Base-by-base conservation (phyloP, 2,888 invertebrate species). In the Trichacis sp. region DNA sequence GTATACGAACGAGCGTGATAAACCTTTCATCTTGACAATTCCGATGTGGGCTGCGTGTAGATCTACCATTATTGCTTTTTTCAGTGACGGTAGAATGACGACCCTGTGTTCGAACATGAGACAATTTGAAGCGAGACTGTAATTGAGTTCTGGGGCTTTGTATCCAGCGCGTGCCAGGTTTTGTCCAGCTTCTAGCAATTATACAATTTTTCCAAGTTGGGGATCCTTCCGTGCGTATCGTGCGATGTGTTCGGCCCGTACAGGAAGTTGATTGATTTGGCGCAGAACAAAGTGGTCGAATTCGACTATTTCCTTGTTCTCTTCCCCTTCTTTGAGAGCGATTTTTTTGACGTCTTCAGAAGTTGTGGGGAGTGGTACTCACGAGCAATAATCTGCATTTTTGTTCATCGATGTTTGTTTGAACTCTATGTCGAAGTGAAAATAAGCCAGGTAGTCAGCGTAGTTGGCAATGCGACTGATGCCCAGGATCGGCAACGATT, bases 391-490 rank as follows among this genome's bases (percentile, higher is more conserved):
- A 15, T 64, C 51, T 5, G 55, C 55, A 38, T 64, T 58, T 1
- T 53, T 49, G 14, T 58, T 58, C 3, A 20, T 46, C 19, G 52
- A 52, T 5, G 62, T 47, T 5, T 40, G 20, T 14, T 51, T 55
- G 11, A 55, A 54, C 1, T 30, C 14, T 2, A 63, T 47, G n/a
- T 58, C 54, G n/a, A 20, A 57, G 14, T 64, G 19, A 14, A 59
- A 64, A 18, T 54, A 47, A 14, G 54, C 38, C 14, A 58, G 19
- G 33, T 64, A 64, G 29, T 64, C 64, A 5, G 59, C 50, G 24
- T 58, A 58, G 18, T 57, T 64, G 2, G 64, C 54, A 58, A 58
- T 58, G n/a, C 64, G 53, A 19, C 54, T 64, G 9, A 64, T 64
- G 24, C 64, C 51, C 1, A 62, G 33, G 15, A 38, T 30, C n/a